Conservation (phyloP, 2,113 vertebrate genomes). For the Pachypanchax playfairii region DNA sequence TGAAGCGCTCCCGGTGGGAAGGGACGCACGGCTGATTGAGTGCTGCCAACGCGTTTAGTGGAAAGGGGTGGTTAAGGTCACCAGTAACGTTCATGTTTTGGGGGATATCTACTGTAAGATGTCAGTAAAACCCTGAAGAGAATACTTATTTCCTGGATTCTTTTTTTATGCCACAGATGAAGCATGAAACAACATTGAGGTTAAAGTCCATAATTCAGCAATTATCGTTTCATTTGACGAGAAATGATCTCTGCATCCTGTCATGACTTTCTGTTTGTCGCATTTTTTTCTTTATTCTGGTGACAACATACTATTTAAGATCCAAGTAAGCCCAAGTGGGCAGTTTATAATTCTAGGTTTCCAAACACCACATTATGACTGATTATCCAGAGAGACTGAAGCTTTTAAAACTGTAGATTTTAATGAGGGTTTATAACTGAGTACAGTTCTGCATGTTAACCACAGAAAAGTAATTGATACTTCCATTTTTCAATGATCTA, state of each 20-base stretch:
- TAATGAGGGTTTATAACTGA: constrained; percentile 8
- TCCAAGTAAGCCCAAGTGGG: constrained; percentile 15
- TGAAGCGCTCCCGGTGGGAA: no score
- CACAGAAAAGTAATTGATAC: constrained; percentile 17
- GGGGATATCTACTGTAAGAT: no score
- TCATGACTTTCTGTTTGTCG: constrained; percentile 29
- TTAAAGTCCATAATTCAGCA: no score
- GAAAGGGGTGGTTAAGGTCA: no score
- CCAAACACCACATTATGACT: constrained; percentile 4
- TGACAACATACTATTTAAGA: constrained; percentile 7
- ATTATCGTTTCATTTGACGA: constrained; percentile 20
- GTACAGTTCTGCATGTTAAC: constrained; percentile 8
- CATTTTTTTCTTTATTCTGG: constrained; percentile 39
- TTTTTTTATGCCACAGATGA: no score
- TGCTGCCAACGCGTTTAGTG: no score
- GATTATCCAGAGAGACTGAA: constrained; percentile 11
- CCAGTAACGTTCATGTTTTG: no score
- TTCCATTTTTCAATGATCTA: constrained; percentile 2
- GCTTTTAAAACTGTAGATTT: constrained; percentile 1
- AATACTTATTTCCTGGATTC: no score
- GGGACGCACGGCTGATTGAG: no score
- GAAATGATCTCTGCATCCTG: constrained; percentile 37
- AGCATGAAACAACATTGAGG: no score
- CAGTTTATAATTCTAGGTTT: background rate
- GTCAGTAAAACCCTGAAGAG: no score